These are phyloP conservation scores for Trachelipus rathkii DNA, from an alignment of 1,140 invertebrate genomes.

Conservation along the genomic window DNA sequence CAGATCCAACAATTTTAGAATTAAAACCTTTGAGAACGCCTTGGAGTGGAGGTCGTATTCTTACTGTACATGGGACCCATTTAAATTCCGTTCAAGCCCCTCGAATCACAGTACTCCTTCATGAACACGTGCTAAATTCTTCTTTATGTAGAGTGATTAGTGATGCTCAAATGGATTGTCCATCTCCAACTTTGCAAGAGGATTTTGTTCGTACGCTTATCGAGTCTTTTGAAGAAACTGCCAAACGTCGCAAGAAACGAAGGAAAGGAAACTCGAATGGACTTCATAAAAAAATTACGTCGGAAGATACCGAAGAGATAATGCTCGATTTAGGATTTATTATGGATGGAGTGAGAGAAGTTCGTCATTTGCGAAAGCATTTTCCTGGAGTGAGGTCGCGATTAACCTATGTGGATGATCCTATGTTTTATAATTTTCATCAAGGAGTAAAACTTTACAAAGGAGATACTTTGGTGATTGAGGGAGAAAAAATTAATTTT, in stretches of 20 bases:
- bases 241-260: conserved; percentile 90
- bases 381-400: conserved; percentile 73
- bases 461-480: conserved; percentile 90
- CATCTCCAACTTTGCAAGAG: conserved; percentile 74
- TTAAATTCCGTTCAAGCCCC: conserved; percentile 86
- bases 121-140: conserved; percentile 56
- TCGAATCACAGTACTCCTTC: conserved; percentile 75
- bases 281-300: conserved; percentile 49
- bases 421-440: conserved; percentile 76
- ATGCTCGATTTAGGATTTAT: conserved; percentile 67
- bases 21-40: conserved; percentile 82
- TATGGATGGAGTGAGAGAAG: conserved; percentile 94
- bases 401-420: conserved; percentile 86
- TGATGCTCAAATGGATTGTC: conserved; percentile 88
- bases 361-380: conserved; percentile 80
- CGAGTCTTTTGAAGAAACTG: conserved; percentile 71
- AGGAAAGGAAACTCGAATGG: conserved; percentile 56
- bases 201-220: conserved; percentile 47
- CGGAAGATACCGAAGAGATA: conserved; percentile 53
- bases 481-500: conserved; percentile 81
- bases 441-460: conserved; percentile 76
- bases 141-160: conserved; percentile 75
- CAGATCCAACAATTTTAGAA: conserved; percentile 89
- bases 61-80: conserved; percentile 87
- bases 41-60: conserved; percentile 84